A percentile compares a stretch with the other conserved stretches of the same genome.
Conservation (phyloP, 2,113 vertebrate species). For the Ammodytes marinus region DNA sequence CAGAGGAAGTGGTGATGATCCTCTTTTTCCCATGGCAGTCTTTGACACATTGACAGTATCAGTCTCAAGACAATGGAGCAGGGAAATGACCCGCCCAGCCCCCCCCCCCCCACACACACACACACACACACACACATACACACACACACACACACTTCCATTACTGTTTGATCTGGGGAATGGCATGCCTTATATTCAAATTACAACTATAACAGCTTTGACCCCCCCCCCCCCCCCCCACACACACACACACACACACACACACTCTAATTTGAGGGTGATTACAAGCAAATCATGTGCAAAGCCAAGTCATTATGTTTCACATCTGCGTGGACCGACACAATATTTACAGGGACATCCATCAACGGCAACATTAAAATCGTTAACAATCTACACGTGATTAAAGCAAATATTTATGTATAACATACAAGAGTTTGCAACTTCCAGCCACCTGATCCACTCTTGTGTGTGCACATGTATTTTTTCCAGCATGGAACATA, state of each 20-base stretch:
- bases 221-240: too few species aligned
- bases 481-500: slow-evolving; percentile 26
- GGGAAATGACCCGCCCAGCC: not conserved
- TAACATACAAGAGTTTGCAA: slow-evolving; percentile 14
- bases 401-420: slow-evolving; percentile 33
- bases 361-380: slow-evolving; percentile 42
- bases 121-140: too few species aligned
- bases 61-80: not conserved
- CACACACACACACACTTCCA: not conserved
- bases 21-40: slow-evolving; percentile 50
- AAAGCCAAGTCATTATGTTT: slow-evolving; percentile 56
- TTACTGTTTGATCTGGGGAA: slow-evolving; percentile 36
- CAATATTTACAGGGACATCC: slow-evolving; percentile 42
- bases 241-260: too few species aligned
- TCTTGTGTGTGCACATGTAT: not conserved
- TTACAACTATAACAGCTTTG: slow-evolving; percentile 50
- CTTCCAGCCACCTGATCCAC: slow-evolving; percentile 35
- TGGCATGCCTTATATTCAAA: slow-evolving; percentile 16
- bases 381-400: slow-evolving; percentile 15
- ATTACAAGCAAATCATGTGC: slow-evolving; percentile 51
- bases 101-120: not conserved
- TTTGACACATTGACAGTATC: slow-evolving; percentile 28
- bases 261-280: slow-evolving; percentile 39
- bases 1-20: slow-evolving; percentile 28
- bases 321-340: slow-evolving; percentile 42